phyloP scores from a whole-genome alignment of 2,888 invertebrate genomes.

The Archips xylosteana region DNA sequence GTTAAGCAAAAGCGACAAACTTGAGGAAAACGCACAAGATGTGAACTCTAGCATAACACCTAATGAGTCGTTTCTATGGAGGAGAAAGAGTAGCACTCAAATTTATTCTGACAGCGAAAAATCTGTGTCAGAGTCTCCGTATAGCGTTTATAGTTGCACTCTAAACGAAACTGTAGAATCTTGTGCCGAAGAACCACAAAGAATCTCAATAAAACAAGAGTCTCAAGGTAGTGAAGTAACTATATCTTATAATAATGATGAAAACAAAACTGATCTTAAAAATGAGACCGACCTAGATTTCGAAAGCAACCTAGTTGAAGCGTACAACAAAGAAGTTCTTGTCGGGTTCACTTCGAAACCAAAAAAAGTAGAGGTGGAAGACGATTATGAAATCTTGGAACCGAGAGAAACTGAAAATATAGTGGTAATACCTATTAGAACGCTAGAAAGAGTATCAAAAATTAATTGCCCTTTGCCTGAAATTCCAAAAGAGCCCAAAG shows the following conservation, averaged over 20 bases:
- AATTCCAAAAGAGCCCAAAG: slow-evolving; percentile 68
- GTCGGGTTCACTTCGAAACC: slow-evolving; percentile 69
- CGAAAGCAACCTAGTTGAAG: slow-evolving; percentile 78
- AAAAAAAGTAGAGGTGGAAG: slow-evolving; percentile 64
- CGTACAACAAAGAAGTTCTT: slow-evolving; percentile 76
- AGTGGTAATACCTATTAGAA: slow-evolving; percentile 70
- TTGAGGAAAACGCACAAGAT: slow-evolving; percentile 61
- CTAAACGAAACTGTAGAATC: slow-evolving; percentile 59
- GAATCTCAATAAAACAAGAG: slow-evolving; percentile 59
- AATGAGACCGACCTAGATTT: slow-evolving; percentile 69
- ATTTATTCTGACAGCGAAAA: slow-evolving; percentile 75
- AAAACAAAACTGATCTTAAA: slow-evolving; percentile 47
- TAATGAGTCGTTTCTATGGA: slow-evolving; percentile 89
- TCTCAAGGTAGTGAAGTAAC: slow-evolving; percentile 54
- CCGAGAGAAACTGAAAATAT: slow-evolving; percentile 67
- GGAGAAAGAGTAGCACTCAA: slow-evolving; percentile 77
- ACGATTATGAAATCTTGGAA: slow-evolving; percentile 80
- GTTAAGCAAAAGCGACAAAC: slow-evolving; percentile 42
- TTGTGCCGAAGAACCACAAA: slow-evolving; percentile 54
- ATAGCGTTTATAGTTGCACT: slow-evolving; percentile 67
- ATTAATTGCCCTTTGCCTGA: slow-evolving; percentile 81
- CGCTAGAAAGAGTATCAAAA: slow-evolving; percentile 68
- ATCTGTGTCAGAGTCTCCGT: slow-evolving; percentile 66
- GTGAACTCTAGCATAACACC: slow-evolving; percentile 80
- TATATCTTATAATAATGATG: slow-evolving; percentile 59